Conservation (phyloP, 1,140 invertebrate genomes). For the Micrasema longulum region DNA sequence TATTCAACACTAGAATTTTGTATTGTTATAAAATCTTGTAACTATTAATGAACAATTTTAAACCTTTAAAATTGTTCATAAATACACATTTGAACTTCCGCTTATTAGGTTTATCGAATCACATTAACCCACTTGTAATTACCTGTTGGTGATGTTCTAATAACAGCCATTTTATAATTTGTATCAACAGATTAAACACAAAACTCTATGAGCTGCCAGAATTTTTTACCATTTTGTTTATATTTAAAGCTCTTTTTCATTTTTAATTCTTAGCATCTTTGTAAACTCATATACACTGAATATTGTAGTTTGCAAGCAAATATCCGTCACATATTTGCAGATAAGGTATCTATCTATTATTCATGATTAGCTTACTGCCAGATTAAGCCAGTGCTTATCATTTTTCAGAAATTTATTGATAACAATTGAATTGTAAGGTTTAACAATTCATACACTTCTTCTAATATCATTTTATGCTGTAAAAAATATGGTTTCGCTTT, state of each 20-base stretch:
- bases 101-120: too few species aligned
- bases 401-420: slow-evolving; percentile 27
- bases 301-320: slow-evolving; percentile 2
- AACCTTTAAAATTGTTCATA: too few species aligned
- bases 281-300: slow-evolving; percentile 5
- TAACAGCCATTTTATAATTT: slow-evolving; percentile 34
- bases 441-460: neutral
- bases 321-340: slow-evolving; percentile 15
- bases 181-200: neutral
- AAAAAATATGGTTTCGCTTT: too few species aligned
- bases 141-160: too few species aligned
- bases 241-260: neutral
- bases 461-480: too few species aligned
- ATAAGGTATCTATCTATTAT: slow-evolving; percentile 38
- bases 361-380: slow-evolving; percentile 15
- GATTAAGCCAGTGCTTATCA: slow-evolving; percentile 14
- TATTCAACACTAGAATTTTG: too few species aligned
- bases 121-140: too few species aligned
- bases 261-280: slow-evolving; percentile 5
- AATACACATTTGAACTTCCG: too few species aligned
- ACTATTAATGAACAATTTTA: too few species aligned
- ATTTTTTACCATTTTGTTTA: slow-evolving; percentile 19
- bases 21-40: too few species aligned
- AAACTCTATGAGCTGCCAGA: neutral
- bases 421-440: slow-evolving; percentile 11